These are phyloP conservation scores for Dicentrarchus labrax DNA, from an alignment of 2,113 vertebrate species.

Conservation along the genomic window DNA sequence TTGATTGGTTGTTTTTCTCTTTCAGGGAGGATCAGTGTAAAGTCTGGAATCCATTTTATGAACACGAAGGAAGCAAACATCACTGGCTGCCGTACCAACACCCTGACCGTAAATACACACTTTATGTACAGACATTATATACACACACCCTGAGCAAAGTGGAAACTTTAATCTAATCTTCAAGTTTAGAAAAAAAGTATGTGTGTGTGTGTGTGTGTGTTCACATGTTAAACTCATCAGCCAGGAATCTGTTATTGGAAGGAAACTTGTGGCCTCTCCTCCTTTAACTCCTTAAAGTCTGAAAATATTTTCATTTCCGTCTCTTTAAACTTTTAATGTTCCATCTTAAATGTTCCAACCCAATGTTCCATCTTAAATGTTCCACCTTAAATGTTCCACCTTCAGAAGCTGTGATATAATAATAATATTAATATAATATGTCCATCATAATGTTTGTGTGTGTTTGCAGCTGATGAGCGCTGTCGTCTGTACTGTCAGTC, in stretches of 20 bases:
- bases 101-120: slow-evolving; percentile 86
- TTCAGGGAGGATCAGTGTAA: slow-evolving; percentile 92
- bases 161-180: too few relatives aligned
- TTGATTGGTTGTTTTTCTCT: slow-evolving; percentile 10
- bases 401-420: not conserved
- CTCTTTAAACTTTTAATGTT: not conserved
- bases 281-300: slow-evolving; percentile 39
- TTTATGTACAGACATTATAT: slow-evolving; percentile 21
- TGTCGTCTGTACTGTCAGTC: slow-evolving; percentile 94
- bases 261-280: slow-evolving; percentile 27
- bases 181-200: not conserved
- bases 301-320: not conserved
- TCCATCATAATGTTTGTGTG: not conserved
- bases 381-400: slow-evolving; percentile 12
- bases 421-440: not conserved
- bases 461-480: slow-evolving; percentile 88
- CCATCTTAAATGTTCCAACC: slow-evolving; percentile 16
- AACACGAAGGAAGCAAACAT: slow-evolving; percentile 91
- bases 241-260: slow-evolving; percentile 51
- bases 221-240: slow-evolving; percentile 74
- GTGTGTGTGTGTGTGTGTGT: slow-evolving; percentile 22
- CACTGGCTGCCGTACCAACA: slow-evolving; percentile 96
- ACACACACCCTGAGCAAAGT: not conserved
- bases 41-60: slow-evolving; percentile 91
- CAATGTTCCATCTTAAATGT: slow-evolving; percentile 3